Base-by-base conservation (phyloP, 2,113 vertebrate species). In the Nothobranchius kuhntae region DNA sequence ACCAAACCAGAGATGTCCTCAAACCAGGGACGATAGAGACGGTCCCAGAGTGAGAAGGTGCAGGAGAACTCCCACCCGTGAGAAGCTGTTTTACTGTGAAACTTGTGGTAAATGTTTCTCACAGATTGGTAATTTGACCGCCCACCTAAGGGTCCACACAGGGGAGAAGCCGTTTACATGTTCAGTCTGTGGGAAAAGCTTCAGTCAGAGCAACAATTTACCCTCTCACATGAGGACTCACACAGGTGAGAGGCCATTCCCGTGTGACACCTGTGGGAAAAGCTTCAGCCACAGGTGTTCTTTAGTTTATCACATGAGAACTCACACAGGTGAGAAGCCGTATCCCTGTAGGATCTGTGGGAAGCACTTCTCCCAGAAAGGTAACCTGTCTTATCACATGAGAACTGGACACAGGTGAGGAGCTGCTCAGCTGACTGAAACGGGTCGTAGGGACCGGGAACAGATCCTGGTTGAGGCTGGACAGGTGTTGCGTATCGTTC, bases 321-420 rank as follows among this genome's bases (percentile, higher is more conserved):
- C 55, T 3, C 55, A 40, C 55, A 57, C 55, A 0, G 55, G 55
- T 1, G 55, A 57, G 55, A 57, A 42, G 9, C 14, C 55, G 2
- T 57, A n/a, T 12, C 2, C 15, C 2, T 57, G 55, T 57, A 12
- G 40, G 17, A 42, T 15, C 2, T 57, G 55, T 36, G 38, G 38
- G 4, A 57, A 57, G 11, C 40, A 4, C 15, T 57, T 57, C 36
- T n/a, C 15, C 1, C 36, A n/a, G 7, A 57, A 38, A 11, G 15
- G 55, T 40, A 14, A 56, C 9, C 12, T 17, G n/a, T 40, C 14
- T 15, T 10, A 35, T 5, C 55, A 58, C 21, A 17, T 58, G 6
- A 42, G 40, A 58, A 58, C 17, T 42, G 38, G 30, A 58, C 56
- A 58, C 38, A 2, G 56, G 56, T 8, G 56, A 58, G 56, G 44